Evolutionary conservation across 2,888 invertebrate species (phyloP).

Genomic region (Synanthedon andrenaeformis): DNA sequence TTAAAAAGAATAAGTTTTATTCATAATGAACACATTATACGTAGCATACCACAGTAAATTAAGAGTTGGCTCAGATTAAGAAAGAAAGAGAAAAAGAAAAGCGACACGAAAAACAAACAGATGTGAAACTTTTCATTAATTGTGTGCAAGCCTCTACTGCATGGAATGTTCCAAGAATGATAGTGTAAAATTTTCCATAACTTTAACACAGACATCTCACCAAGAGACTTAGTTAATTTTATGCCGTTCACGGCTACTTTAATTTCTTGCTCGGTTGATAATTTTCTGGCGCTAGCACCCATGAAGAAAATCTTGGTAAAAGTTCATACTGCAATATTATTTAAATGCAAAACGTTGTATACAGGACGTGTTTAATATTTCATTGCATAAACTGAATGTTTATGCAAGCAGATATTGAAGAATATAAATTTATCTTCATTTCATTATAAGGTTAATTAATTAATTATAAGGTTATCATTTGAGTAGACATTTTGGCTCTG

Average conservation of each 20-base stretch:
- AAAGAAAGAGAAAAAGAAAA: constrained; percentile 8
- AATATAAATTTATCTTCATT: too few relatives aligned
- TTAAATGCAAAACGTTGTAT: constrained; percentile 37
- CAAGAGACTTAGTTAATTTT: constrained; percentile 55
- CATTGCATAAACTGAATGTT: constrained; percentile 10
- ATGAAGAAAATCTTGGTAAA: constrained; percentile 47
- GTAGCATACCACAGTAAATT: not conserved
- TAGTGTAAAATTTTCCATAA: constrained; percentile 31
- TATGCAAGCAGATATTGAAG: too few relatives aligned
- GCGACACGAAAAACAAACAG: constrained; percentile 14
- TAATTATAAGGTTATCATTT: too few relatives aligned
- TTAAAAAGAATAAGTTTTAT: too few relatives aligned
- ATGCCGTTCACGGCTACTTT: constrained; percentile 63
- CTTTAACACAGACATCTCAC: constrained; percentile 20
- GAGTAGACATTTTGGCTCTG: too few relatives aligned
- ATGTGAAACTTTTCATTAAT: constrained; percentile 26
- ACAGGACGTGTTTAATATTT: constrained; percentile 19
- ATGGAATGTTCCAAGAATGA: constrained; percentile 19
- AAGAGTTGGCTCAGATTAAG: constrained; percentile 11
- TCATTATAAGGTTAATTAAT: too few relatives aligned
- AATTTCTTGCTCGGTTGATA: constrained; percentile 59
- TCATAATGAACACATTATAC: too few relatives aligned
- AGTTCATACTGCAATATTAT: constrained; percentile 34
- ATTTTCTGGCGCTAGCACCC: constrained; percentile 51
- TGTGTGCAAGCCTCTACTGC: constrained; percentile 34